Evolutionary conservation across 2,797 vertebrate species (phyloP).

Genomic region (Capromys pilorides): DNA sequence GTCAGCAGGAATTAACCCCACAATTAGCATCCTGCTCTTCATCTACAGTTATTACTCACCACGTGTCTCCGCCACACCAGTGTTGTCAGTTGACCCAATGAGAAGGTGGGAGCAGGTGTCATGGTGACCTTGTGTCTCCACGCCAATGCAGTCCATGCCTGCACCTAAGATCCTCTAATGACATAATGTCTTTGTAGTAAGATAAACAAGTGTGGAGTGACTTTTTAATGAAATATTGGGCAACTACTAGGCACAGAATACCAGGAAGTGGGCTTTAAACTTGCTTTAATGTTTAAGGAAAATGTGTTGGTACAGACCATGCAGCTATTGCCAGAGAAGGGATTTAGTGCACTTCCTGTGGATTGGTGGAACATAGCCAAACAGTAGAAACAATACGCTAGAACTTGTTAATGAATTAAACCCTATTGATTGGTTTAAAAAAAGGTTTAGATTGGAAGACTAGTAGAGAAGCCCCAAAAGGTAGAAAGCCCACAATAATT

Average conservation of each 20-base stretch:
- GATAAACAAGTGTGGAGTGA: not conserved
- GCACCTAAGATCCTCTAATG: not conserved
- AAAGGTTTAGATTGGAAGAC: conserved; percentile 77
- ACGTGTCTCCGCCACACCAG: not conserved
- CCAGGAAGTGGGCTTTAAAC: conserved; percentile 51
- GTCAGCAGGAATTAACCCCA: not conserved
- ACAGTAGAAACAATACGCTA: conserved; percentile 45
- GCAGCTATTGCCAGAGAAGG: not conserved
- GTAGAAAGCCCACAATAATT: conserved; percentile 84
- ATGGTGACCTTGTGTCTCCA: not conserved
- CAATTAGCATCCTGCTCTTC: not conserved
- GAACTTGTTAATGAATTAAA: conserved; percentile 83
- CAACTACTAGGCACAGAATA: not conserved
- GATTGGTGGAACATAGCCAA: not conserved
- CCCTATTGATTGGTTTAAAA: conserved; percentile 80
- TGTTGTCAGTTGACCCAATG: not conserved
- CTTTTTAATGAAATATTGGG: not conserved
- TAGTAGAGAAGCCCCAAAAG: conserved; percentile 80
- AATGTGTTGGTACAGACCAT: not conserved
- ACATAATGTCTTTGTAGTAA: not conserved
- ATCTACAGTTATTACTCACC: not conserved
- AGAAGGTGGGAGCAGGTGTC: not conserved
- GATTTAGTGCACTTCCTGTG: conserved; percentile 47
- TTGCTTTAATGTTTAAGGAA: conserved; percentile 52
- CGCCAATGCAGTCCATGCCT: not conserved